phyloP scores from a whole-genome alignment of 2,888 invertebrate species.

The Mesorhabditis belari region DNA sequence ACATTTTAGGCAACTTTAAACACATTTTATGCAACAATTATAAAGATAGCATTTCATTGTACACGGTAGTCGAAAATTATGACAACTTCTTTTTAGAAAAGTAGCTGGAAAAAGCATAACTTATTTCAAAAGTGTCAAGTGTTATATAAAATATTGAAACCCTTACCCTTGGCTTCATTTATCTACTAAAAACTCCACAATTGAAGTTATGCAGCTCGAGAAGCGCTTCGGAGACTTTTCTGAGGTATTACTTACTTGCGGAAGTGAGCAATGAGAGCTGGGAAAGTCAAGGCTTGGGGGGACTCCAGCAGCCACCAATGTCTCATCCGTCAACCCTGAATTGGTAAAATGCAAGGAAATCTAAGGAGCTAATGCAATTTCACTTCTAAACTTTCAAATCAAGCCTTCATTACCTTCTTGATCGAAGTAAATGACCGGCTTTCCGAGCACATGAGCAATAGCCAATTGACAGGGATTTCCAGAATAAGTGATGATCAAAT shows the following conservation, averaged over 20 bases:
- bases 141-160: no score
- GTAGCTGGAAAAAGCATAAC: no score
- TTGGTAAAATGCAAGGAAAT: neutral
- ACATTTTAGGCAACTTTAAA: no score
- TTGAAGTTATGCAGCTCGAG: no score
- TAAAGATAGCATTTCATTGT: no score
- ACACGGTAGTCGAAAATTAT: no score
- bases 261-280: slow-evolving; percentile 20
- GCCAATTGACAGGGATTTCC: slow-evolving; percentile 51
- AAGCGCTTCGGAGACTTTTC: no score
- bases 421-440: slow-evolving; percentile 50
- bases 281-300: slow-evolving; percentile 26
- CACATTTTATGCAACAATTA: no score
- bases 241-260: slow-evolving; percentile 4
- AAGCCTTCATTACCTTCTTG: slow-evolving; percentile 41
- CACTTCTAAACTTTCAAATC: neutral
- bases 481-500: slow-evolving; percentile 46
- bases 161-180: no score
- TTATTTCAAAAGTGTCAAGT: no score
- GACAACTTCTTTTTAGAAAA: no score
- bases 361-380: neutral
- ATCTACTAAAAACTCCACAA: neutral
- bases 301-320: slow-evolving; percentile 40
- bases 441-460: slow-evolving; percentile 42
- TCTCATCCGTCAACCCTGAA: slow-evolving; percentile 46